Evolutionary conservation across 2,888 invertebrate species (phyloP).

Genomic region (Spilarctia lutea): DNA sequence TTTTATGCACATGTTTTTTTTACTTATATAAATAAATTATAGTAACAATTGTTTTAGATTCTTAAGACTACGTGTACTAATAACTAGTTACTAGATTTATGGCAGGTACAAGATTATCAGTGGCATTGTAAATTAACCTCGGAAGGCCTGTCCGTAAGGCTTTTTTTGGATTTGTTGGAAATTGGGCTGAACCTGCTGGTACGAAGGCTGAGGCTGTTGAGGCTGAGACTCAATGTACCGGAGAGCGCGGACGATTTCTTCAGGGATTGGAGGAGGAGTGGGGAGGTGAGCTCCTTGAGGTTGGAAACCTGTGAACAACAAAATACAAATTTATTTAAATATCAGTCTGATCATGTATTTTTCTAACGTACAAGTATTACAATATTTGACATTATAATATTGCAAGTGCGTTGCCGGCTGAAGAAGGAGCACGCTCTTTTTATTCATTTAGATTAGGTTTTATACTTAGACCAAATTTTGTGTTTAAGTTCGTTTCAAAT

Average conservation of each 20-base stretch:
- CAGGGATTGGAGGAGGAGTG: conserved; percentile 83
- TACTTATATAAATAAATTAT: neutral
- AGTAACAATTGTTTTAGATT: neutral
- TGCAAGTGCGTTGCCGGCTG: too few relatives aligned
- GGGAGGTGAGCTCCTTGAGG: conserved; percentile 84
- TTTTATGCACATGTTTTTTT: neutral
- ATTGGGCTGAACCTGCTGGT: neutral
- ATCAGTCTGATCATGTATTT: too few relatives aligned
- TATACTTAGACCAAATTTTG: neutral
- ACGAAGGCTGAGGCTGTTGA: neutral
- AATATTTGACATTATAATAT: neutral
- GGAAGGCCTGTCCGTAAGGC: conserved; percentile 1
- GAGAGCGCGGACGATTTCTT: conserved; percentile 78
- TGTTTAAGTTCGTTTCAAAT: too few relatives aligned
- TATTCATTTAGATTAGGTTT: neutral
- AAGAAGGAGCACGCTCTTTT: too few relatives aligned
- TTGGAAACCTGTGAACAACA: conserved; percentile 72
- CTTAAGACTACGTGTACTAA: neutral
- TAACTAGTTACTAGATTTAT: neutral
- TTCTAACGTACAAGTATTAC: neutral
- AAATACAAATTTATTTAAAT: neutral
- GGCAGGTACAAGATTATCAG: neutral
- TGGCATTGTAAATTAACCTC: neutral
- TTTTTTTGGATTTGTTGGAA: neutral
- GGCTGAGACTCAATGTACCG: neutral